Conservation (phyloP, 2,113 vertebrate genomes). For the Pollachius pollachius region DNA sequence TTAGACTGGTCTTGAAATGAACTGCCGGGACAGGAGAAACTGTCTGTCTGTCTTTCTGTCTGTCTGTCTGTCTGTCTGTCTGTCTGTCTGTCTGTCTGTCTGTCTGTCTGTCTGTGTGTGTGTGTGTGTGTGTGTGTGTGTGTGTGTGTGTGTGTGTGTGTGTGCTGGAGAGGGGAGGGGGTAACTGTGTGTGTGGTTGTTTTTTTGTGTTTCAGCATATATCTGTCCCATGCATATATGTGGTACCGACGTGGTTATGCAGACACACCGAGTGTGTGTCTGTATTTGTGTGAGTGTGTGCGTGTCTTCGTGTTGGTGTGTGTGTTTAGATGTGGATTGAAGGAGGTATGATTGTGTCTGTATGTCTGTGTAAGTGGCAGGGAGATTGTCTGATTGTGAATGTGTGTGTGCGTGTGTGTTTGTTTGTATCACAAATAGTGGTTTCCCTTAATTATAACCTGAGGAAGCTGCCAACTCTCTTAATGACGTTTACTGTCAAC, state of each 20-base stretch:
- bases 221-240: not conserved
- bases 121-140: not conserved
- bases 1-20: slow-evolving; percentile 29
- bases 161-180: not conserved
- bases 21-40: slow-evolving; percentile 10
- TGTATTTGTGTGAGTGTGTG: slow-evolving; percentile 19
- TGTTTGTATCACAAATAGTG: slow-evolving; percentile 28
- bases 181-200: too few species aligned
- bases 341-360: not conserved
- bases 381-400: too few species aligned
- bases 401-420: not conserved
- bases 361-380: not conserved
- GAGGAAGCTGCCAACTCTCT: slow-evolving; percentile 28
- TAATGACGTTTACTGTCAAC: slow-evolving; percentile 39
- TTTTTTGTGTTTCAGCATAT: too few species aligned
- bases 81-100: too few species aligned
- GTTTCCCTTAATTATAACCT: slow-evolving; percentile 36
- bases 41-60: not conserved
- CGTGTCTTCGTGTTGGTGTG: not conserved
- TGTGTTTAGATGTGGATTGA: not conserved
- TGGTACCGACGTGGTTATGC: not conserved
- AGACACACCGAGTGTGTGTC: not conserved
- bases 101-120: not conserved
- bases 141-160: not conserved
- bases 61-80: not conserved